Conservation (phyloP, 2,888 invertebrate species). For the Apocheima hispidaria region DNA sequence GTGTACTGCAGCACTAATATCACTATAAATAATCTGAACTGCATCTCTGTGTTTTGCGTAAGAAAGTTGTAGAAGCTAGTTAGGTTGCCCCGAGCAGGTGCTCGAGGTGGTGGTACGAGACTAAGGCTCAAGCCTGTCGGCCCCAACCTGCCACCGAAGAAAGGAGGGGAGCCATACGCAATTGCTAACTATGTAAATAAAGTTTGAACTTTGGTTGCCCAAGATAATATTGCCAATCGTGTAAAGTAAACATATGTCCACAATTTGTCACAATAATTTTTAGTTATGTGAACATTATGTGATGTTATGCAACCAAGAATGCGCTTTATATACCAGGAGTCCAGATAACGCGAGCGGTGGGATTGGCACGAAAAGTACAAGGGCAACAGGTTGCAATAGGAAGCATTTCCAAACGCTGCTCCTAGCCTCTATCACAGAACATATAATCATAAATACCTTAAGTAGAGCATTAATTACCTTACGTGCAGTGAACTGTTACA, state of each 20-base stretch:
- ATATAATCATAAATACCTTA: too few relatives aligned
- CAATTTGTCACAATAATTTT: conserved; percentile 41
- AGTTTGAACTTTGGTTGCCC: conserved; percentile 70
- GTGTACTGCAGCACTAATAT: conserved; percentile 70
- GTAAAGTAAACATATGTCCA: conserved; percentile 43
- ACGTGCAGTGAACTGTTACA: conserved; percentile 73
- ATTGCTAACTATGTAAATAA: conserved; percentile 81
- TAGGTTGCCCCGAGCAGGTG: conserved; percentile 64
- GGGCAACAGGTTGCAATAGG: conserved; percentile 36
- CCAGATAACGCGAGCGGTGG: conserved; percentile 21
- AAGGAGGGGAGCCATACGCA: conserved; percentile 78
- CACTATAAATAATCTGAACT: conserved; percentile 76
- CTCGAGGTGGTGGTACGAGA: conserved; percentile 70
- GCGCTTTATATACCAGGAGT: conserved; percentile 43
- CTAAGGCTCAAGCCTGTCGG: conserved; percentile 66
- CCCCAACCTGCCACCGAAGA: conserved; percentile 60
- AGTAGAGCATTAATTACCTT: conserved; percentile 51
- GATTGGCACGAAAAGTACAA: conserved; percentile 35
- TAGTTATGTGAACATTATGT: conserved; percentile 41
- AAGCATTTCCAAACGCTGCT: conserved; percentile 27
- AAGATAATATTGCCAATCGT: conserved; percentile 63
- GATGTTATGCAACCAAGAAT: conserved; percentile 32
- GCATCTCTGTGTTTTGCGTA: conserved; percentile 61
- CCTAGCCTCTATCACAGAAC: conserved; percentile 22
- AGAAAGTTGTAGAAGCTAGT: conserved; percentile 45